A percentile compares a stretch with the other conserved stretches of the same genome.
These are phyloP conservation scores for Apodemus speciosus DNA, from an alignment of 2,113 vertebrate genomes.

Conservation along the genomic window DNA sequence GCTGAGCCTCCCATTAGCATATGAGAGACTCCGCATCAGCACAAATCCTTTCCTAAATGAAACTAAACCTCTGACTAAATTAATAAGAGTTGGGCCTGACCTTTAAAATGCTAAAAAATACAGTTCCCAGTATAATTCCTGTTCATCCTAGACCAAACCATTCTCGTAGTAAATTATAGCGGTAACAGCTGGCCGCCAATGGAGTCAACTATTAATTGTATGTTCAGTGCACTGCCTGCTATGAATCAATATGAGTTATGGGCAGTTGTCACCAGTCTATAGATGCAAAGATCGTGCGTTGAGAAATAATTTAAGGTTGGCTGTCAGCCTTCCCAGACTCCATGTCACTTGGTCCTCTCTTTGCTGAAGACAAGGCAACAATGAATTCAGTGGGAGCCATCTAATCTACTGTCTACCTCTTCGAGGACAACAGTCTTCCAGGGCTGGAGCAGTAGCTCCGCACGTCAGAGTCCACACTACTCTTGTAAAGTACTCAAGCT, in stretches of 20 bases:
- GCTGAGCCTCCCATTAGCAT: constrained; percentile 60
- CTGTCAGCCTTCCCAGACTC: constrained; percentile 82
- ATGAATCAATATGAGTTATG: constrained; percentile 89
- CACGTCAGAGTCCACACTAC: not conserved
- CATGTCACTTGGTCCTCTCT: constrained; percentile 74
- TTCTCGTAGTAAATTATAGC: constrained; percentile 86
- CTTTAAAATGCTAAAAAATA: constrained; percentile 85
- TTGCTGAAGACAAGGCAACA: constrained; percentile 73
- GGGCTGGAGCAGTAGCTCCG: not conserved
- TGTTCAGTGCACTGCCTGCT: constrained; percentile 83
- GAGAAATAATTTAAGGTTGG: constrained; percentile 84
- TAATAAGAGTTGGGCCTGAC: constrained; percentile 78
- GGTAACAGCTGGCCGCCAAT: constrained; percentile 88
- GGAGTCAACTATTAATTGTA: constrained; percentile 90
- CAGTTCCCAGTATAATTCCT: constrained; percentile 83
- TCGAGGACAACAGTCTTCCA: not conserved
- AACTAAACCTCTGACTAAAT: constrained; percentile 68
- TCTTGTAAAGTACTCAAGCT: not conserved
- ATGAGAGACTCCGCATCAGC: constrained; percentile 28
- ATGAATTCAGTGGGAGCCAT: constrained; percentile 43
- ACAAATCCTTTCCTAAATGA: constrained; percentile 70
- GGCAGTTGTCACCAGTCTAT: constrained; percentile 80
- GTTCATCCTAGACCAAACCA: constrained; percentile 77
- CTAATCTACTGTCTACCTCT: constrained; percentile 20
- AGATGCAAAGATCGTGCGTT: constrained; percentile 78